phyloP scores from a whole-genome alignment of 2,113 vertebrate species.

The Ginglymostoma cirratum region DNA sequence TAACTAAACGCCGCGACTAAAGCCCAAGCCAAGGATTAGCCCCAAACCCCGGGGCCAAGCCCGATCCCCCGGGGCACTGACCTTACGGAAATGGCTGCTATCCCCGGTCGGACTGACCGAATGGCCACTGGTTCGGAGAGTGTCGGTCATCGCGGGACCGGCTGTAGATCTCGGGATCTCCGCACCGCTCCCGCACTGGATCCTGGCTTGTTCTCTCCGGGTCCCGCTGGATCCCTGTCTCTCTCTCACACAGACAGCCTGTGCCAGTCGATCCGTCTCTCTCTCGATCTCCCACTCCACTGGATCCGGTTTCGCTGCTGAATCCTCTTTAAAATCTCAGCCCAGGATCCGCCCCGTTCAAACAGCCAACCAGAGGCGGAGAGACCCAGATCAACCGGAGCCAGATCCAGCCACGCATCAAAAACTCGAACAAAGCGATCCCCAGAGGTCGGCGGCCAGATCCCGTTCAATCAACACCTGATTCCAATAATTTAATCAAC shows the following conservation, averaged over 20 bases:
- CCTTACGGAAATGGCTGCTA: conserved; percentile 62
- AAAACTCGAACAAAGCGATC: no score
- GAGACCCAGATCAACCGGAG: no score
- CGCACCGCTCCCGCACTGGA: no score
- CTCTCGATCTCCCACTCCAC: not conserved
- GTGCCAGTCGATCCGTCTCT: not conserved
- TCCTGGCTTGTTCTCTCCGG: not conserved
- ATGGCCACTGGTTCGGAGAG: conserved; percentile 47
- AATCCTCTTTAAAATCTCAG: not conserved
- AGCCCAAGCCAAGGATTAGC: no score
- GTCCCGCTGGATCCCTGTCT: not conserved
- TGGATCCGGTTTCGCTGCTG: not conserved
- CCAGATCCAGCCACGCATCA: no score
- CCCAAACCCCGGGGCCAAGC: not conserved
- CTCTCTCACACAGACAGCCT: no score
- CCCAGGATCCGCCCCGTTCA: not conserved
- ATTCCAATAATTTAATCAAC: no score
- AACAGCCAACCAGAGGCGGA: not conserved
- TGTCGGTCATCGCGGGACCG: conserved; percentile 52
- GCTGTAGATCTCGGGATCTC: not conserved
- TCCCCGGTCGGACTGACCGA: conserved; percentile 44
- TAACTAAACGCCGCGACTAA: no score
- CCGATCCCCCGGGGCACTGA: conserved; percentile 35
- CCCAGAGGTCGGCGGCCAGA: no score
- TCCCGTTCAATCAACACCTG: no score